Percentiles rank a stretch among this genome's conserved stretches.
Conservation (phyloP, 2,797 vertebrate genomes). For the Mormyrops boulengeri region DNA sequence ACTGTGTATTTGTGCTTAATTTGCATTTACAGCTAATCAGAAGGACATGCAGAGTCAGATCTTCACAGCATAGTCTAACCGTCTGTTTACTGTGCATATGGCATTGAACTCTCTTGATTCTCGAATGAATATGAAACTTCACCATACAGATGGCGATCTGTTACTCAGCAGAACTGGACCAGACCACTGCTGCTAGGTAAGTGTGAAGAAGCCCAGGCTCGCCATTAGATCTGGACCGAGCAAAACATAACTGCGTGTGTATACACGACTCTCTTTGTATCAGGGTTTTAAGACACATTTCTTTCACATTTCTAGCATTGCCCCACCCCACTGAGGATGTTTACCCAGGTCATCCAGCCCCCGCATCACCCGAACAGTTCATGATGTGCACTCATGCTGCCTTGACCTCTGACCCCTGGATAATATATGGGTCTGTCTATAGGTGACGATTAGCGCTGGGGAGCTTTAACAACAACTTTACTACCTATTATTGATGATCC, state of each 20-base stretch:
- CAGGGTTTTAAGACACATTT: neutral
- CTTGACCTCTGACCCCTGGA: constrained; percentile 3
- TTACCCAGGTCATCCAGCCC: neutral
- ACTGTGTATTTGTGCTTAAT: neutral
- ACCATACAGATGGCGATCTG: neutral
- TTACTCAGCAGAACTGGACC: neutral
- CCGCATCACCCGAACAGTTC: neutral
- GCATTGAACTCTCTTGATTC: neutral
- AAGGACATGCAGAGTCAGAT: neutral
- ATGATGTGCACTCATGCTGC: neutral
- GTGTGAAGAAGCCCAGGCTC: neutral
- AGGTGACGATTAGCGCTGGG: constrained; percentile 15
- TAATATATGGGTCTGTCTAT: constrained; percentile 7
- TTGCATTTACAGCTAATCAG: neutral
- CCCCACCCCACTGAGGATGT: neutral
- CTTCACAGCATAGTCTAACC: neutral
- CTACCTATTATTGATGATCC: constrained; percentile 13
- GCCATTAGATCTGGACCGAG: neutral
- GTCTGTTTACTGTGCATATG: neutral
- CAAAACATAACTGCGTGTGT: neutral
- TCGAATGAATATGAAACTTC: neutral
- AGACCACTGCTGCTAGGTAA: neutral
- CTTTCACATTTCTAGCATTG: neutral
- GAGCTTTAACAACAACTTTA: constrained; percentile 10
- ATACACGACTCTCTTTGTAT: neutral